Base-by-base conservation (phyloP, 1,140 invertebrate species). In the Drosophila truncata region DNA sequence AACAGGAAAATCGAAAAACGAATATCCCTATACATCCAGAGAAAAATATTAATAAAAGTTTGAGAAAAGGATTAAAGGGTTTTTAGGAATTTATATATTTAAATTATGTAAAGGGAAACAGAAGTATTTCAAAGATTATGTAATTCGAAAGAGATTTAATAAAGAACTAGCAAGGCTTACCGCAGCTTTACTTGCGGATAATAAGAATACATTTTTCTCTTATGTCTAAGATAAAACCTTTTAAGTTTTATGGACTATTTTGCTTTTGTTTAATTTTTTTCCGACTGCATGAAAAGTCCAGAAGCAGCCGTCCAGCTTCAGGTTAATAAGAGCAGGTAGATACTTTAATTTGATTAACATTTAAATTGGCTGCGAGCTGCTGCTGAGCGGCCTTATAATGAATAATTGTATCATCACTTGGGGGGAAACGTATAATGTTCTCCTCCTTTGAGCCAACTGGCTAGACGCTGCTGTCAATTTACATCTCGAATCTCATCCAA, bases 331-430 rank as follows among this genome's bases (percentile, higher is more conserved):
- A 55, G 71, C 65, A 67, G 65, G 60, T 31, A 31, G 69, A 57
- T 69, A 63, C 67, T 78, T 91, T 91, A 86, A 91, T 91, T 91
- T 86, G 73, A 87, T 91, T 86, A 85, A 78, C 66, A 82, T 82
- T 84, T 84, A 85, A 82, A 85, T 90, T 85, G 74, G 50, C 57
- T 63, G 47, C 29, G 39, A 65, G 55, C 58, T 59, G 57, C 78
- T 65, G 59, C 55, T 67, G 64, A 52, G 47, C 35, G 44, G 59
- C 58, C 57, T 50, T 60, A 27, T 20, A 29, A 59, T 47, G n/a
- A 59, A 80, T 79, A 81, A 81, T 70, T 79, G 46, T 80, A 63
- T 79, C 41, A 54, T 74, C 52, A 44, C 65, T 54, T 42, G 57
- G 25, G 41, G 41, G 20, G 23, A 25, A 44, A 41, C 29, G 50